Conservation (phyloP, 2,797 vertebrate species). For the Chromis chromis region DNA sequence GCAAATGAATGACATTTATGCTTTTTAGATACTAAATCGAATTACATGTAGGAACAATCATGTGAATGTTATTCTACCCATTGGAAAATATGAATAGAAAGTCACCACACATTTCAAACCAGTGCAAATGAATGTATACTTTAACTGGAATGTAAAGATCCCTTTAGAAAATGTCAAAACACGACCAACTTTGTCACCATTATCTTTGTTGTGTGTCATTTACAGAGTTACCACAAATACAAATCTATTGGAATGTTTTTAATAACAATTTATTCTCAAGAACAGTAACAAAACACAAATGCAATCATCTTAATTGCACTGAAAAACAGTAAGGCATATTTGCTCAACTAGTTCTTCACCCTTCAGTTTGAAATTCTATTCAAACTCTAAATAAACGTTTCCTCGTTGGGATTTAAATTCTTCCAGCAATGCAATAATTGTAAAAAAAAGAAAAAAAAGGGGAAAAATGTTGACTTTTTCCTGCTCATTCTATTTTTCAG, state of each 20-base stretch:
- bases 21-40: constrained; percentile 17
- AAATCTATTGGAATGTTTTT: constrained; percentile 71
- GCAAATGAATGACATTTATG: constrained; percentile 19
- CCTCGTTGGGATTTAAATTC: constrained; percentile 40
- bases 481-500: constrained; percentile 52
- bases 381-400: constrained; percentile 39
- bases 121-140: constrained; percentile 40
- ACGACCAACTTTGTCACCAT: neutral
- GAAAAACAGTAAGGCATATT: constrained; percentile 83
- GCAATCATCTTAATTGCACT: constrained; percentile 76
- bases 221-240: constrained; percentile 30
- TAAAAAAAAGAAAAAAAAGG: constrained; percentile 47
- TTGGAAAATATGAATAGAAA: neutral
- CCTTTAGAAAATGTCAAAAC: constrained; percentile 1
- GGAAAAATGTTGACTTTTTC: constrained; percentile 7
- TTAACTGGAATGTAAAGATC: neutral
- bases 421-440: constrained; percentile 51
- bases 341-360: constrained; percentile 54
- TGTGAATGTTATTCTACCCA: constrained; percentile 17
- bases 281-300: constrained; percentile 84
- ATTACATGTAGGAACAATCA: constrained; percentile 7
- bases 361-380: constrained; percentile 51
- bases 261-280: constrained; percentile 84
- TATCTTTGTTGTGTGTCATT: neutral
- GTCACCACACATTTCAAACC: neutral